A percentile compares a stretch with the other conserved stretches of the same genome.
Evolutionary conservation across 1,140 invertebrate species (phyloP).

Genomic region (Physella acuta): DNA sequence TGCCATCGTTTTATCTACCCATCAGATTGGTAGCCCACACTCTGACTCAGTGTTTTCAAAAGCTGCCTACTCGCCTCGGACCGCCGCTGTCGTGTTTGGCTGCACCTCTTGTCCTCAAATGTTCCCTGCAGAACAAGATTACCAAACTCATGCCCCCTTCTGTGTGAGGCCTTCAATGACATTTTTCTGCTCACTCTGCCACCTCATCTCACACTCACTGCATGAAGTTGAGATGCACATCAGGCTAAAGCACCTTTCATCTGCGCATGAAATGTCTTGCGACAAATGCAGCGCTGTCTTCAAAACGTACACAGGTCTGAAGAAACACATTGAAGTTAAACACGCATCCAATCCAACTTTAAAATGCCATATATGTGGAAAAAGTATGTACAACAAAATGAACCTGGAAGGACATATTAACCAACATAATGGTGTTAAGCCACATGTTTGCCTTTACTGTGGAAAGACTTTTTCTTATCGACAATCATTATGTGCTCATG

Average conservation of each 20-base stretch:
- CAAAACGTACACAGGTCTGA: background rate
- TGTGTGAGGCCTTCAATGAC: background rate
- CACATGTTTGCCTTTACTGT: slow-evolving; percentile 23
- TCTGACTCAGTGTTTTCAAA: background rate
- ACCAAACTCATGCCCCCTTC: background rate
- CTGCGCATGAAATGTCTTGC: background rate
- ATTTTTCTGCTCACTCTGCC: background rate
- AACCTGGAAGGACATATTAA: slow-evolving; percentile 26
- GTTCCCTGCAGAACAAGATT: background rate
- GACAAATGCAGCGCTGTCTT: background rate
- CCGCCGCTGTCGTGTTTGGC: background rate
- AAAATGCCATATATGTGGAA: slow-evolving; percentile 23
- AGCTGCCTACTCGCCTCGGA: background rate
- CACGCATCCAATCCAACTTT: slow-evolving; percentile 4
- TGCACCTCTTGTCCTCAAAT: background rate
- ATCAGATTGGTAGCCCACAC: slow-evolving; percentile 13
- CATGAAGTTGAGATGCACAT: background rate
- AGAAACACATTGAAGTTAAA: slow-evolving; percentile 11
- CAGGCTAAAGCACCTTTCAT: background rate
- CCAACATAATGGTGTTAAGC: slow-evolving; percentile 28
- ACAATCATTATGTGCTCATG: slow-evolving; percentile 22
- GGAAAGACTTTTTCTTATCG: slow-evolving; percentile 23
- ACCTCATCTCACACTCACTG: background rate
- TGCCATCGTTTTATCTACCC: slow-evolving; percentile 7
- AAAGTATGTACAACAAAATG: slow-evolving; percentile 26